Evolutionary conservation across 2,113 vertebrate species (phyloP).

Genomic region (Grammomys surdaster): DNA sequence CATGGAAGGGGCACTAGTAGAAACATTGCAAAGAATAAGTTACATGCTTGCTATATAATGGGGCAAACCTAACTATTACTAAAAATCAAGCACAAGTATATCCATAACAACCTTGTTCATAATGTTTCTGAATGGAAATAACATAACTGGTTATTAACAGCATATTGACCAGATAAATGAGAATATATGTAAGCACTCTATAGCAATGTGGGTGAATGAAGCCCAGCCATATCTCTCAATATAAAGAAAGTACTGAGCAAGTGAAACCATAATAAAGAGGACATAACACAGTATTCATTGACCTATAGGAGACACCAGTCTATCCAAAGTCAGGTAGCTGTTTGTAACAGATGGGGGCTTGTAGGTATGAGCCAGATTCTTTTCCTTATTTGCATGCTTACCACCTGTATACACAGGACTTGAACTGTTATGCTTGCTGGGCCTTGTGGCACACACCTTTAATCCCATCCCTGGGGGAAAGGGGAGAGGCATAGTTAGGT

Average conservation of each 20-base stretch:
- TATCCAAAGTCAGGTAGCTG: not conserved
- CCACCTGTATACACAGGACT: not conserved
- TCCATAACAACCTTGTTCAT: not conserved
- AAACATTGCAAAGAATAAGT: constrained; percentile 21
- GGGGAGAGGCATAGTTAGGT: not conserved
- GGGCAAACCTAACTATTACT: not conserved
- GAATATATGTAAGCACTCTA: not conserved
- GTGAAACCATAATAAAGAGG: not conserved
- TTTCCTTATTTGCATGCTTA: constrained; percentile 1
- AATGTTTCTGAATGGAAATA: constrained; percentile 27
- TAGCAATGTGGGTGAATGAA: constrained; percentile 6
- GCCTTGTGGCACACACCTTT: not conserved
- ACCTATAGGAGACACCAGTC: not conserved
- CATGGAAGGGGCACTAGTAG: not conserved
- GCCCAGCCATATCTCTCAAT: not conserved
- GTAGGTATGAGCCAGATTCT: not conserved
- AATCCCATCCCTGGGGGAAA: not conserved
- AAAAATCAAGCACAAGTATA: not conserved
- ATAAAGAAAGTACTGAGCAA: not conserved
- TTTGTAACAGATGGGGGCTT: not conserved
- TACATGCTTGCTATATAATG: constrained; percentile 51
- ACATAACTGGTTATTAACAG: not conserved
- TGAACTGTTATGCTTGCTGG: not conserved
- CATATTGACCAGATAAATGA: not conserved
- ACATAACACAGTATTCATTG: not conserved